Evolutionary conservation across 2,888 invertebrate species (phyloP).

Genomic region (Amaurobius ferox): DNA sequence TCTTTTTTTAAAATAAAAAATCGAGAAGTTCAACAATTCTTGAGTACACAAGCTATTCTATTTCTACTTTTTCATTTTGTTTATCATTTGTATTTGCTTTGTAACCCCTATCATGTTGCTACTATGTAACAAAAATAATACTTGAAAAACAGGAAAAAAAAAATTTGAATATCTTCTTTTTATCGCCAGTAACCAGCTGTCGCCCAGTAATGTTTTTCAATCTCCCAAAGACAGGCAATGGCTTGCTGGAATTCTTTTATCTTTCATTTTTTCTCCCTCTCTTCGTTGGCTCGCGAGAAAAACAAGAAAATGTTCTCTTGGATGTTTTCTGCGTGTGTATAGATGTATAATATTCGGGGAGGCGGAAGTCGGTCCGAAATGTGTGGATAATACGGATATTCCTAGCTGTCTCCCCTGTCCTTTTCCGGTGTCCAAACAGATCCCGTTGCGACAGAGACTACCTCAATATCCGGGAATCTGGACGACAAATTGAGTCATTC

Average conservation of each 20-base stretch:
- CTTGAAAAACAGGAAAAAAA: not conserved
- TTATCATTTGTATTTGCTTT: not conserved
- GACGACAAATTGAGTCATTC: constrained; percentile 69
- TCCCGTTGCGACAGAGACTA: constrained; percentile 45
- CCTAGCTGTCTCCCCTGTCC: constrained; percentile 42
- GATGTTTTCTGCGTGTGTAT: not conserved
- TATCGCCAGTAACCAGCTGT: not conserved
- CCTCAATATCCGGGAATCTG: constrained; percentile 68
- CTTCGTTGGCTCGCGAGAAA: not conserved
- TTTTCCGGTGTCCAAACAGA: constrained; percentile 63
- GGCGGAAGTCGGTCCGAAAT: not conserved
- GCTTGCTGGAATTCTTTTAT: constrained; percentile 5
- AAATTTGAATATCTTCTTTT: not conserved
- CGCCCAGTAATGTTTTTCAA: not conserved
- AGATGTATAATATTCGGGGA: not conserved
- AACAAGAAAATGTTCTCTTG: not conserved
- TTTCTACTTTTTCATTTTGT: too few species aligned
- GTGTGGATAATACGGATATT: constrained; percentile 30
- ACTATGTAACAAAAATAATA: not conserved
- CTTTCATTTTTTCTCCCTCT: not conserved
- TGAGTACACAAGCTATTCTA: too few species aligned
- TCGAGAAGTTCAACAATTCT: too few species aligned
- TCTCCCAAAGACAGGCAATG: not conserved
- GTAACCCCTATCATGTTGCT: not conserved
- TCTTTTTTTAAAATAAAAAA: too few species aligned